Evolutionary conservation across 2,888 invertebrate genomes (phyloP), one percentile per base, ranked within the genome.

Genomic region (Pomacea canaliculata): DNA sequence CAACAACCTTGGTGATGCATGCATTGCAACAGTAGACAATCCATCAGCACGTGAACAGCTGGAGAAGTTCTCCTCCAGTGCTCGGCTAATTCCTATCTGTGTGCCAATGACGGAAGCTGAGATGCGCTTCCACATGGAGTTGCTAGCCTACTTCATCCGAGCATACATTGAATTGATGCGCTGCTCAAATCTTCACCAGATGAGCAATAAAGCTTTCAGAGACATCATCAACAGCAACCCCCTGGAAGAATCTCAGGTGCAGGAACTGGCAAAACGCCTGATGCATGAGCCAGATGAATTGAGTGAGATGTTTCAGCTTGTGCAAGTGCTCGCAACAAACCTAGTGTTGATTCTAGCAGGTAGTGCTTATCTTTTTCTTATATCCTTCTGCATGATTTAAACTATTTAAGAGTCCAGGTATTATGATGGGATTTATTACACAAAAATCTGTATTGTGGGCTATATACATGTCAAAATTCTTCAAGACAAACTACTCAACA

Each of bases 1-100:
- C 67, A 66, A 56, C 0, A 85, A 86, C 71, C 76, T 89, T 74
- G 87, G 86, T 10, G 82, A 80, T 23, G 84, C 84, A 1, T 76
- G 59, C 12, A 83, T 88, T 70, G 79, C 81, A 3, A 80, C 86
- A 60, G 84, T 87, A 0, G 83, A 86, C 62, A 79, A 82, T 8
- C 13, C 69, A 4, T 10, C 27, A 16, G 73, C 71, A 7, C 48
- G 73, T 37, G 78, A 82, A 73, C 79, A 82, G 37, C 78, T 87
- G 19, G 71, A 76, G 12, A 71, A 76, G 23, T 85, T 77, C 71
- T 85, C 86, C 78, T 88, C 88, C 27, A 73, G 62, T 56, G 78
- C 80, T 23, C 49, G 75, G 37, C 66, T 78, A 13, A 48, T 60
- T 7, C 62, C 80, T 37, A 73, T 80, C 27, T 77, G 74, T 71